Evolutionary conservation across 2,797 vertebrate genomes (phyloP), one percentile per base, ranked within the genome.

Genomic region (Falco columbarius): DNA sequence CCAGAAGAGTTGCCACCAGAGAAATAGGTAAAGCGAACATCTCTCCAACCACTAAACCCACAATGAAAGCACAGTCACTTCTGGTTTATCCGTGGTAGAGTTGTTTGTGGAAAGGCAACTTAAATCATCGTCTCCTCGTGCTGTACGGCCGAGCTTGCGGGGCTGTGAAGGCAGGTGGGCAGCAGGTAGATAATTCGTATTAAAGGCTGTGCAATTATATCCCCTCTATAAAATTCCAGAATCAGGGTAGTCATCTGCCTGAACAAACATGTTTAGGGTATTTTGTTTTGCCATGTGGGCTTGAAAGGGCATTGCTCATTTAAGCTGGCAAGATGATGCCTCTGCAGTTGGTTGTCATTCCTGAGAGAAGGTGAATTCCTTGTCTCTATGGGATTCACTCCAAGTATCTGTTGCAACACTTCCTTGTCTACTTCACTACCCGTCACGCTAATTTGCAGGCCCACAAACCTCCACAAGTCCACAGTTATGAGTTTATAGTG

Each of bases 191-290:
- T 58, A 56, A 93, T 19, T 89, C 81, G 44, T 8, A 2, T 18
- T 8, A 56, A 76, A 80, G 74, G 51, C 67, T 67, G 40, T 70
- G 40, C 81, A 29, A 30, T 95, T 65, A 3, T 19, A 40, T 22
- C 38, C 59, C 71, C 72, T 65, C 71, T 66, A 29, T 61, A 81
- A 95, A 97, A 86, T 40, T 22, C 83, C 36, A 9, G 67, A 94
- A 74, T 91, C 86, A 70, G 72, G 89, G 7, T 62, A 16, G 93
- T 93, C 89, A 72, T 94, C 86, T 96, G 86, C 75, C 86, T 88
- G 93, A 90, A 79, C 62, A 93, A 94, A 70, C 83, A 34, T 7
- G 56, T 87, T 90, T 20, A 14, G 89, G 67, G 77, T 30, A 76
- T 81, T 93, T 68, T 88, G 54, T 9, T 93, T 80, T 88, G 61